These are phyloP conservation scores for Indri indri DNA, from an alignment of 2,113 vertebrate genomes.

Conservation along the genomic window DNA sequence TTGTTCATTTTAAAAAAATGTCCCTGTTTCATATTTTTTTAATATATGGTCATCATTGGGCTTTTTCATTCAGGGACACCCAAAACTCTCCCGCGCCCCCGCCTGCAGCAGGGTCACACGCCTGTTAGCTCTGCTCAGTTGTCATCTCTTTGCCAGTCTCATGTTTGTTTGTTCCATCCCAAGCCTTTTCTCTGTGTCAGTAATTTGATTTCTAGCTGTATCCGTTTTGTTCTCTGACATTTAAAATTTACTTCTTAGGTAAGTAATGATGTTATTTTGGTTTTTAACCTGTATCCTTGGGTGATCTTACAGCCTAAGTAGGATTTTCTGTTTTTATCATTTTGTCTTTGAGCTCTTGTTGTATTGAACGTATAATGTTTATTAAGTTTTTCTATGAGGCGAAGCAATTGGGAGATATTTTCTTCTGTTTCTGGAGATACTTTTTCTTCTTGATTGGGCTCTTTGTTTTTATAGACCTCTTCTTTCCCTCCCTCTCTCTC, in stretches of 20 bases:
- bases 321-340: background rate
- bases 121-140: background rate
- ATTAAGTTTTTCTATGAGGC: no score
- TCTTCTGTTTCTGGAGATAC: no score
- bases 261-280: background rate
- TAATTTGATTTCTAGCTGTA: background rate
- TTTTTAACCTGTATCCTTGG: background rate
- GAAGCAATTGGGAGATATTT: no score
- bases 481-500: no score
- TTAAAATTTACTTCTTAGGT: background rate
- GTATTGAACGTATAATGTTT: background rate
- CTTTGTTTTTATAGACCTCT: no score
- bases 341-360: background rate
- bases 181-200: background rate
- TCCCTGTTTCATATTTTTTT: background rate
- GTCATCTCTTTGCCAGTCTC: background rate
- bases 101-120: accelerated
- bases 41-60: no score
- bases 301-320: background rate
- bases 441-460: no score
- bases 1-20: background rate
- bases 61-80: background rate
- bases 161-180: background rate
- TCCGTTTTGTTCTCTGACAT: background rate
- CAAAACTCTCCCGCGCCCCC: accelerated